Percentiles rank a stretch among this genome's conserved stretches.
These are phyloP conservation scores for Oceanites oceanicus DNA, from an alignment of 2,113 vertebrate species.

Conservation along the genomic window DNA sequence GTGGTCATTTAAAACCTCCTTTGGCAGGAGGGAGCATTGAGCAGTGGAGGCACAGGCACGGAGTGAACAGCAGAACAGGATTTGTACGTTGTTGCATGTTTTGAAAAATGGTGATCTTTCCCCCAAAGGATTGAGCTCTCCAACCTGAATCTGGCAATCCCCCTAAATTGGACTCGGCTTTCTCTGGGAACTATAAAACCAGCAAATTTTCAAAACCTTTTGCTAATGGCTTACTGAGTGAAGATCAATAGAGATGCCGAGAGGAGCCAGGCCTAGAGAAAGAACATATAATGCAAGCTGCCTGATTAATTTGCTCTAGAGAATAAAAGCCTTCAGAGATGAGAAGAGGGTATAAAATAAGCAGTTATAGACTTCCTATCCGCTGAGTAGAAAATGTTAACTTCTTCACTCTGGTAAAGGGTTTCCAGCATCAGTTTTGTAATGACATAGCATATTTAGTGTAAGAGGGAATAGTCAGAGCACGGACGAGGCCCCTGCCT, in stretches of 20 bases:
- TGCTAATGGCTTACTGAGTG: slow-evolving; percentile 55
- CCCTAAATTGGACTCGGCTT: neutral
- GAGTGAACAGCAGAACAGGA: neutral
- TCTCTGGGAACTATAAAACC: slow-evolving; percentile 31
- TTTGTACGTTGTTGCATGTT: neutral
- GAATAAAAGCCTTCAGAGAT: slow-evolving; percentile 60
- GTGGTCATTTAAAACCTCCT: neutral
- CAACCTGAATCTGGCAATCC: neutral
- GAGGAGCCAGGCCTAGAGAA: slow-evolving; percentile 53
- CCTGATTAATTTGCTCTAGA: slow-evolving; percentile 59
- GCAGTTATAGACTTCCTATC: slow-evolving; percentile 4
- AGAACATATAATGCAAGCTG: slow-evolving; percentile 37
- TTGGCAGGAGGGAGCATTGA: neutral
- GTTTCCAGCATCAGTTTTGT: neutral
- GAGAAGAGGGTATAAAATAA: slow-evolving; percentile 50
- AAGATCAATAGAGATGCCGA: slow-evolving; percentile 52
- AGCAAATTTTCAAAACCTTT: slow-evolving; percentile 45
- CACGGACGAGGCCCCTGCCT: neutral
- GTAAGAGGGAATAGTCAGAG: neutral
- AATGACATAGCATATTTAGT: neutral
- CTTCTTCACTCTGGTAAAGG: neutral
- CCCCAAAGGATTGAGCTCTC: neutral
- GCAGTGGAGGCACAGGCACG: neutral
- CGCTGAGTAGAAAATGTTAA: slow-evolving; percentile 21
- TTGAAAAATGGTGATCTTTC: neutral